phyloP scores from a whole-genome alignment of 2,113 vertebrate genomes.

The Arothron firmamentum region DNA sequence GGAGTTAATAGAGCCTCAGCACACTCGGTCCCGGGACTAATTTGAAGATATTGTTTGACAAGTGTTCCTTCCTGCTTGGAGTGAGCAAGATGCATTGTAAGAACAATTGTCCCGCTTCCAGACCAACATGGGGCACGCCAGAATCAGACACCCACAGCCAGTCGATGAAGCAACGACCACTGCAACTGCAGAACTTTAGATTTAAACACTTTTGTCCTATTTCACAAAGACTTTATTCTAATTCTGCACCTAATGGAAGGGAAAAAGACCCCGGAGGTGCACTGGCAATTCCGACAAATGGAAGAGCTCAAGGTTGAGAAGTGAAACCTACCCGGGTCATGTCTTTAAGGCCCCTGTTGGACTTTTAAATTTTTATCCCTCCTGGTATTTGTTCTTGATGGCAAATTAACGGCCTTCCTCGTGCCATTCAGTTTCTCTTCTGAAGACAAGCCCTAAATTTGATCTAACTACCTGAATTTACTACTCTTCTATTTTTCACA shows the following conservation, averaged over 20 bases:
- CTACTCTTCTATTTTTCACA: conserved; percentile 98
- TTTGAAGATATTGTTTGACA: conserved; percentile 80
- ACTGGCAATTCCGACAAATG: conserved; percentile 55
- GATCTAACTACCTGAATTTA: conserved; percentile 97
- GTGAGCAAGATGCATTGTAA: conserved; percentile 76
- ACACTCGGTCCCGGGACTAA: conserved; percentile 79
- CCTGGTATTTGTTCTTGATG: conserved; percentile 98
- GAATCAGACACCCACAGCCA: conserved; percentile 68
- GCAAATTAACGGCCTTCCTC: conserved; percentile 96
- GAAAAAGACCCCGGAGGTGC: conserved; percentile 57
- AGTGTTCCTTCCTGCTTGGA: conserved; percentile 74
- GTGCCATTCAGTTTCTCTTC: conserved; percentile 93
- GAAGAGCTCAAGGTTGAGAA: conserved; percentile 91
- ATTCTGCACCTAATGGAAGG: conserved; percentile 56
- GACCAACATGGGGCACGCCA: conserved; percentile 77
- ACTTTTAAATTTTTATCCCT: conserved; percentile 96
- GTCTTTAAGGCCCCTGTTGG: conserved; percentile 88
- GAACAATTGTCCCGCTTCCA: conserved; percentile 78
- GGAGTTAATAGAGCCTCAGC: conserved; percentile 73
- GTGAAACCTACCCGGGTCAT: conserved; percentile 75
- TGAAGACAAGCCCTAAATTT: conserved; percentile 95
- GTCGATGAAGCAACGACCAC: conserved; percentile 64
- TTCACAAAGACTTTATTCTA: conserved; percentile 46
- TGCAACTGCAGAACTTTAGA: conserved; percentile 39
- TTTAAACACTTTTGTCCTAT: conserved; percentile 42